Evolutionary conservation across 2,888 invertebrate genomes (phyloP).

Genomic region (Cephus spinipes): DNA sequence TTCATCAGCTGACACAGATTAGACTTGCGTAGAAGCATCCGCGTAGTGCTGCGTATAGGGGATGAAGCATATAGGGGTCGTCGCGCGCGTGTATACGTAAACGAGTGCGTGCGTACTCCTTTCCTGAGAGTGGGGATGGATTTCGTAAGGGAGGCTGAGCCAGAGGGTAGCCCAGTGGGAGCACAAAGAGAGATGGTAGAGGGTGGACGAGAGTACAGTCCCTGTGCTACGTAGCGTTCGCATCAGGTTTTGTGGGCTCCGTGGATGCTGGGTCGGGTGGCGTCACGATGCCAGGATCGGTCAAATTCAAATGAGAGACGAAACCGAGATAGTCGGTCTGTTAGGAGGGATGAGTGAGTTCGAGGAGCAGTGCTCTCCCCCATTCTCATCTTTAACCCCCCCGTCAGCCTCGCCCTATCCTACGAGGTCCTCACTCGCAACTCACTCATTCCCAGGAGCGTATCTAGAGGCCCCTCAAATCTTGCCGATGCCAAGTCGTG

Average conservation of each 20-base stretch:
- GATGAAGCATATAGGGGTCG: constrained; percentile 16
- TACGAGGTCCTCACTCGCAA: constrained; percentile 8
- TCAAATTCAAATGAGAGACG: constrained; percentile 42
- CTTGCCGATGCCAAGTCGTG: not conserved
- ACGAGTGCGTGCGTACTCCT: constrained; percentile 5
- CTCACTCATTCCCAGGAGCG: constrained; percentile 16
- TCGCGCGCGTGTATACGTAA: not conserved
- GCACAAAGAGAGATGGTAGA: constrained; percentile 5
- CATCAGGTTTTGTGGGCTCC: constrained; percentile 32
- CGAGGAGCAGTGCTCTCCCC: constrained; percentile 26
- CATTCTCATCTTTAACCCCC: not conserved
- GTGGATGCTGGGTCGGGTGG: constrained; percentile 21
- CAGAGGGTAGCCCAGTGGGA: not conserved
- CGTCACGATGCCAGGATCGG: constrained; percentile 32
- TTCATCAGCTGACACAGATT: constrained; percentile 39
- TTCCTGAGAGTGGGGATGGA: not conserved
- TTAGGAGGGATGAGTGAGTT: constrained; percentile 27
- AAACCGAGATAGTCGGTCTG: constrained; percentile 19
- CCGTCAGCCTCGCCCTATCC: constrained; percentile 10
- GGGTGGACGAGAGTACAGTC: constrained; percentile 25
- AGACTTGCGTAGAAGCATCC: constrained; percentile 20
- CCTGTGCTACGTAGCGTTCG: not conserved
- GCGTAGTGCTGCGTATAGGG: constrained; percentile 18
- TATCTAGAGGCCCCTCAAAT: not conserved
- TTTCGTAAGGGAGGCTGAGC: not conserved